Evolutionary conservation across 2,888 invertebrate species (phyloP).

Genomic region (Rosalia funebris): DNA sequence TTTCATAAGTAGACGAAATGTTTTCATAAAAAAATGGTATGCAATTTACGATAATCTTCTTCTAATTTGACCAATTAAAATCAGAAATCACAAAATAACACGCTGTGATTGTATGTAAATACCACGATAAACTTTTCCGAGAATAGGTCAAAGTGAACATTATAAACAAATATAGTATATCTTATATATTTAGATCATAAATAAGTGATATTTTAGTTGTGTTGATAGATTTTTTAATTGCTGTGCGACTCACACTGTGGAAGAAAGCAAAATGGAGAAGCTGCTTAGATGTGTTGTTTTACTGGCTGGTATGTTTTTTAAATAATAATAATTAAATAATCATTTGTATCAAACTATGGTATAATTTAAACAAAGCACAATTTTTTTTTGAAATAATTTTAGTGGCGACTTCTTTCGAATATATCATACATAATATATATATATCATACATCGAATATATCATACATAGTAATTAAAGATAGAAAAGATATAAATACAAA

Average conservation of each 20-base stretch:
- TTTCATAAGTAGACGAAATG: too few species aligned
- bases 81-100: neutral
- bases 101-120: constrained; percentile 5
- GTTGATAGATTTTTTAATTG: neutral
- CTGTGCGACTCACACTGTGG: neutral
- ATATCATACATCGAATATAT: too few species aligned
- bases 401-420: too few species aligned
- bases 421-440: too few species aligned
- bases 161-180: constrained; percentile 3
- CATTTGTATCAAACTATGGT: too few species aligned
- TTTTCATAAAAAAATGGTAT: too few species aligned
- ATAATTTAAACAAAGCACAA: too few species aligned
- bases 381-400: too few species aligned
- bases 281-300: neutral
- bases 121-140: constrained; percentile 9
- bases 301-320: constrained; percentile 25
- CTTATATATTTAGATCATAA: constrained; percentile 11
- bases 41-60: neutral
- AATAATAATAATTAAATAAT: too few species aligned
- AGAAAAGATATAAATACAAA: too few species aligned
- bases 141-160: neutral
- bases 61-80: neutral
- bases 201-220: neutral
- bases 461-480: too few species aligned
- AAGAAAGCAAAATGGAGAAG: constrained; percentile 16